phyloP scores from a whole-genome alignment of 2,888 invertebrate genomes.

The Apotomis capreana region DNA sequence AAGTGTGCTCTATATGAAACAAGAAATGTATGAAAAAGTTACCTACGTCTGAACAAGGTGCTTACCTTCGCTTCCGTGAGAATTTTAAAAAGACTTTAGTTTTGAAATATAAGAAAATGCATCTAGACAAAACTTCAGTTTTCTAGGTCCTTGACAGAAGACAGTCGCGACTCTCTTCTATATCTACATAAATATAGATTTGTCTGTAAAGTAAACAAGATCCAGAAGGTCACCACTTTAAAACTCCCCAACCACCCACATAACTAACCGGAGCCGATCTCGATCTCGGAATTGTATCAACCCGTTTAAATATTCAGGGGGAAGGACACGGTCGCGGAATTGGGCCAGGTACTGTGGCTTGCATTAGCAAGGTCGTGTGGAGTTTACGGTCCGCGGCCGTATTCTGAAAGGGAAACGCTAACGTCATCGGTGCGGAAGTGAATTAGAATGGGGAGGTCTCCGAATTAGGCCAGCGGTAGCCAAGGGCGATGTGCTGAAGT shows the following conservation, averaged over 20 bases:
- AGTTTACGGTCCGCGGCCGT: conserved; percentile 39
- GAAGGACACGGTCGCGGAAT: conserved; percentile 39
- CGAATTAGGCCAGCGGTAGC: conserved; percentile 12
- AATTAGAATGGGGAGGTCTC: conserved; percentile 7
- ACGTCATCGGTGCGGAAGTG: conserved; percentile 9
- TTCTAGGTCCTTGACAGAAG: too few species aligned
- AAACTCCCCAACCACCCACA: conserved; percentile 7
- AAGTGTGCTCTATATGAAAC: too few species aligned
- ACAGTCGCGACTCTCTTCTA: too few species aligned
- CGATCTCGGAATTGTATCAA: conserved; percentile 36
- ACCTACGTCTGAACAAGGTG: too few species aligned
- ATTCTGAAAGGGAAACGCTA: conserved; percentile 26
- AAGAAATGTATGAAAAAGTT: too few species aligned
- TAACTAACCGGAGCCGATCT: conserved; percentile 11
- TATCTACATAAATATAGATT: not conserved
- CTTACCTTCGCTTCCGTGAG: too few species aligned
- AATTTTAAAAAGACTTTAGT: too few species aligned
- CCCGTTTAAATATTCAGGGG: conserved; percentile 41
- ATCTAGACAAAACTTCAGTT: too few species aligned
- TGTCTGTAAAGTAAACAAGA: not conserved
- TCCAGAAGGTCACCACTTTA: not conserved
- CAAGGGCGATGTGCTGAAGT: conserved; percentile 1
- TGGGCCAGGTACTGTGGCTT: conserved; percentile 39
- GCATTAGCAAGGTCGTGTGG: conserved; percentile 32
- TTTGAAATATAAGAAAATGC: too few species aligned